Percentiles rank a stretch among this genome's conserved stretches.
Conservation (phyloP, 2,797 vertebrate genomes). For the Pseudocheirus occidentalis region DNA sequence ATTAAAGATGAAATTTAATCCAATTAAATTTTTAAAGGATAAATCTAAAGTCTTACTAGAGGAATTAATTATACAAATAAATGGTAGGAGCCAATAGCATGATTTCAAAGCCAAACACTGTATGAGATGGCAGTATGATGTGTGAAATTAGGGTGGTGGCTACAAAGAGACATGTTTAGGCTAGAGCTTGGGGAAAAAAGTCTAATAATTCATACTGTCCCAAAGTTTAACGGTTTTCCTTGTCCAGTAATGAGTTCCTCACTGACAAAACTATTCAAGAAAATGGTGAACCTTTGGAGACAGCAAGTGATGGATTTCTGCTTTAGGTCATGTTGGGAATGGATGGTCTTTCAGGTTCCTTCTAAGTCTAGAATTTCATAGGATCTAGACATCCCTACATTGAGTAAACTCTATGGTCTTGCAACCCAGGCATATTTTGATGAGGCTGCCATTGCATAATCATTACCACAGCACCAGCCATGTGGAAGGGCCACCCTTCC, state of each 20-base stretch:
- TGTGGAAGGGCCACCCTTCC: neutral
- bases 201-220: neutral
- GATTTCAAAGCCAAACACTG: neutral
- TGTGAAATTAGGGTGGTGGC: neutral
- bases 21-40: neutral
- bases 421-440: neutral
- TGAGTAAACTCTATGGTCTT: neutral
- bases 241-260: no score
- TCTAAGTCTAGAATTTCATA: neutral
- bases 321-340: neutral
- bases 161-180: neutral
- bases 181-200: neutral
- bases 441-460: neutral
- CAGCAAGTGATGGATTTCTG: neutral
- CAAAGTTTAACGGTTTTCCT: neutral
- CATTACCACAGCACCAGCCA: neutral
- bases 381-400: neutral
- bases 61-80: neutral
- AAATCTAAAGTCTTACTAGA: neutral
- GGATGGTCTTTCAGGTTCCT: neutral
- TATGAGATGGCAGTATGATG: neutral
- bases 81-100: neutral
- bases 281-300: no score
- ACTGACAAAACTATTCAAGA: no score
- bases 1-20: neutral